Evolutionary conservation across 2,888 invertebrate species (phyloP), one percentile per base, ranked within the genome.

Genomic region (Hypolimnas misippus): DNA sequence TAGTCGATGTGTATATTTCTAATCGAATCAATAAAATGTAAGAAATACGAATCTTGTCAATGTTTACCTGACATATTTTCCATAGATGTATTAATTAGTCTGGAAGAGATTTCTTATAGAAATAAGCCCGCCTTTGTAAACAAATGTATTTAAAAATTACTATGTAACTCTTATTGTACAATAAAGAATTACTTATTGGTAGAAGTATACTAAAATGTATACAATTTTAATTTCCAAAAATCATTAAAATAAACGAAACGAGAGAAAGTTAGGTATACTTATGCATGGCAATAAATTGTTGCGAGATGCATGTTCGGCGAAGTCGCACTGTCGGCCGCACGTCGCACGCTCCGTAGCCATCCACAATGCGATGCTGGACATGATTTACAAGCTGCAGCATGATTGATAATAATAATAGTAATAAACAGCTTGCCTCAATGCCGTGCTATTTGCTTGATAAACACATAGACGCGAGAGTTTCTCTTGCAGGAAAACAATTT

Each of bases 241-340:
- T 57, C 63, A 69, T 74, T 61, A 60, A 69, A 70, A 72, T 70
- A 69, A 75, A 76, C n/a, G 74, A 72, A 75, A 60, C 63, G 65
- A 69, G 72, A 79, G 81, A 83, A 83, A 82, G 80, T 77, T 61
- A 57, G 46, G 67, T 68, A 73, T 70, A 71, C 71, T 74, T 75
- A 74, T 63, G 12, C 21, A 25, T 19, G 70, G 70, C 73, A 67
- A 73, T 78, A 78, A 79, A 80, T 79, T 76, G 74, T 76, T 49
- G 56, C 17, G 65, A 73, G 72, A 76, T 74, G 75, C 76, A 78
- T 76, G 75, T 50, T 57, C 40, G 61, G 61, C 66, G 67, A 56
- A 56, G 40, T 59, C n/a, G n/a, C n/a, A n/a, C n/a, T n/a, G n/a
- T n/a, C n/a, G 35, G 61, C 50, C 44, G 42, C 46, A 53, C 59